Evolutionary conservation across 92 coral and sea anemone genomes (phyloP).

Genomic region (Parazoanthus atlanticus): DNA sequence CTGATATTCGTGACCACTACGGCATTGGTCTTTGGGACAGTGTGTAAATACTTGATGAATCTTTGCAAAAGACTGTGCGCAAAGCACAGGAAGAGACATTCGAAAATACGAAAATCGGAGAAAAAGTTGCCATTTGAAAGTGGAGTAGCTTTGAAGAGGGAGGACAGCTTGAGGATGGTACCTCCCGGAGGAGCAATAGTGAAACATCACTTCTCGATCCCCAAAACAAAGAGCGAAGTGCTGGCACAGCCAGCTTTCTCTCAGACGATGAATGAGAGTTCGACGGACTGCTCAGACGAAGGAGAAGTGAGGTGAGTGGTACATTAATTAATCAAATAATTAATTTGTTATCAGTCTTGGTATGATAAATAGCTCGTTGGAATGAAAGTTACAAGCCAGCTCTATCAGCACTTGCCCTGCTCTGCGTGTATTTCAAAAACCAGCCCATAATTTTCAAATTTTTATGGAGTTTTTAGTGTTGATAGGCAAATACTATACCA

Average conservation of each 20-base stretch:
- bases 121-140: conserved; percentile 9
- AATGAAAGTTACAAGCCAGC: no score
- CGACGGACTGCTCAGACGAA: conserved; percentile 47
- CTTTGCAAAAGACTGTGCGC: conserved; percentile 68
- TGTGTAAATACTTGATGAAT: conserved; percentile 73
- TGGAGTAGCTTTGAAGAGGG: conserved; percentile 4
- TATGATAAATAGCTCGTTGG: neutral
- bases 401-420: no score
- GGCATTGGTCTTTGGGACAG: conserved; percentile 69
- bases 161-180: conserved; percentile 34
- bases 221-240: conserved; percentile 66
- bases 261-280: conserved; percentile 60
- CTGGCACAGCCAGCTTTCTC: conserved; percentile 73
- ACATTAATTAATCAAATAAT: neutral
- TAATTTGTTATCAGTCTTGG: no score
- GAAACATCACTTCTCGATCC: conserved; percentile 75
- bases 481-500: no score
- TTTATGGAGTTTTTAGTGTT: no score
- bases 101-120: conserved; percentile 31
- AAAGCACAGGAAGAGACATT: conserved; percentile 42
- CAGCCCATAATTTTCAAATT: no score
- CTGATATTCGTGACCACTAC: conserved; percentile 63
- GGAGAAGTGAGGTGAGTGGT: conserved; percentile 68
- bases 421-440: no score
- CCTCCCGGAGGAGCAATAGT: conserved; percentile 28